phyloP scores from a whole-genome alignment of 2,888 invertebrate species.

The Endomychus coccineus region DNA sequence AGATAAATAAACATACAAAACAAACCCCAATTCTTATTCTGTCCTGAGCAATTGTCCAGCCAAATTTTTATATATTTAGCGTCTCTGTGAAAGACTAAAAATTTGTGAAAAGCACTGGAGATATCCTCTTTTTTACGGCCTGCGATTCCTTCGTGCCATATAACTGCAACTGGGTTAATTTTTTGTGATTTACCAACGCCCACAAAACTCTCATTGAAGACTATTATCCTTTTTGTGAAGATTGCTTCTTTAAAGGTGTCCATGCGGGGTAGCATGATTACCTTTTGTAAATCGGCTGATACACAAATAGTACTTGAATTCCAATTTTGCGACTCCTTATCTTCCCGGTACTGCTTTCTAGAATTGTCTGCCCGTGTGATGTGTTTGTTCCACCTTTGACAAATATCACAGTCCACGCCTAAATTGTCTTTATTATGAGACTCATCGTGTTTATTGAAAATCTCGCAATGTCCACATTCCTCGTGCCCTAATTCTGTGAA shows the following conservation, averaged over 20 bases:
- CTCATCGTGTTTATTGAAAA: constrained; percentile 4
- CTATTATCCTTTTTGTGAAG: constrained; percentile 20
- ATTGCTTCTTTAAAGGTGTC: constrained; percentile 23
- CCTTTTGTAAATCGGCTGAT: constrained; percentile 8
- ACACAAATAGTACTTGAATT: neutral
- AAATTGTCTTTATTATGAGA: constrained; percentile 2
- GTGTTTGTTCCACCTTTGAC: neutral
- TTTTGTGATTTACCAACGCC: constrained; percentile 19
- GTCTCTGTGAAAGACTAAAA: constrained; percentile 16
- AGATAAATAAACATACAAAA: constrained; percentile 19
- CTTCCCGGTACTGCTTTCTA: neutral
- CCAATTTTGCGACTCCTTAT: neutral
- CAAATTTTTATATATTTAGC: constrained; percentile 15
- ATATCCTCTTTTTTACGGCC: constrained; percentile 30
- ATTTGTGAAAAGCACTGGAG: constrained; percentile 15
- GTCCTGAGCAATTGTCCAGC: constrained; percentile 21
- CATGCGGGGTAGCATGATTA: constrained; percentile 22
- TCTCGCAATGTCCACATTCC: constrained; percentile 7
- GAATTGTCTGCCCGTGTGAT: neutral
- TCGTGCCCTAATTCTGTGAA: constrained; percentile 10
- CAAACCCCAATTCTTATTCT: constrained; percentile 21
- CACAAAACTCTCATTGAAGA: constrained; percentile 26
- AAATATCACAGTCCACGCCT: constrained; percentile 2
- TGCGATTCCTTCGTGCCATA: constrained; percentile 32
- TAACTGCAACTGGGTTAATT: constrained; percentile 16